These are phyloP conservation scores for Crotalus horridus DNA, from an alignment of 2,113 vertebrate genomes.

Conservation along the genomic window DNA sequence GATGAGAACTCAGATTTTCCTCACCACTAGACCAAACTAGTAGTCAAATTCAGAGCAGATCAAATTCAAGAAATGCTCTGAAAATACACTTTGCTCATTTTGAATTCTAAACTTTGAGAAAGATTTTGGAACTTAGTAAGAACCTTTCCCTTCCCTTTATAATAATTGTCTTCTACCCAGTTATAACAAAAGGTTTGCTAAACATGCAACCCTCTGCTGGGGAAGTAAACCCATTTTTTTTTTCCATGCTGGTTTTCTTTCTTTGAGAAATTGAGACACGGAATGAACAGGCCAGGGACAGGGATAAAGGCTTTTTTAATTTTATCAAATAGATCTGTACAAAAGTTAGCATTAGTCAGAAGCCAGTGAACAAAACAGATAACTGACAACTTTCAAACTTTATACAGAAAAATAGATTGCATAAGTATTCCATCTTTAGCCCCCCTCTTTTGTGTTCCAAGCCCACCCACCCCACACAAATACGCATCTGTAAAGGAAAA, in stretches of 20 bases:
- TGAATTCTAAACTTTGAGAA: not conserved
- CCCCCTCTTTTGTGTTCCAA: conserved; percentile 13
- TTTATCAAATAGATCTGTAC: conserved; percentile 83
- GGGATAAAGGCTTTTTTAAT: conserved; percentile 79
- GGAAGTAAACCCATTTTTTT: not conserved
- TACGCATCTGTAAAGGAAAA: conserved; percentile 47
- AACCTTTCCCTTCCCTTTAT: not conserved
- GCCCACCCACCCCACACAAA: conserved; percentile 34
- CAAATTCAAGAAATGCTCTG: not conserved
- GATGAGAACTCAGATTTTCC: too few relatives aligned
- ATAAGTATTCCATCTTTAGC: conserved; percentile 64
- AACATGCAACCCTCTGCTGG: not conserved
- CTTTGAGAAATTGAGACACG: not conserved
- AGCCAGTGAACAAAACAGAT: conserved; percentile 79
- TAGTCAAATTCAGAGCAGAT: not conserved
- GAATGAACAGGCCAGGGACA: conserved; percentile 33
- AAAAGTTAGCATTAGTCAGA: conserved; percentile 90
- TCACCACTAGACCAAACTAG: too few relatives aligned
- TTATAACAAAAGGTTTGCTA: not conserved
- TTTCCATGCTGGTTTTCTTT: not conserved
- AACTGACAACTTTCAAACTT: conserved; percentile 64
- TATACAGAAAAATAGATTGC: conserved; percentile 69
- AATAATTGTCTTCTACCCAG: not conserved
- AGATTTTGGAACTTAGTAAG: not conserved
- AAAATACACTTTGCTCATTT: not conserved